These are phyloP conservation scores for Idaea straminata DNA, from an alignment of 2,888 invertebrate genomes.

Conservation along the genomic window DNA sequence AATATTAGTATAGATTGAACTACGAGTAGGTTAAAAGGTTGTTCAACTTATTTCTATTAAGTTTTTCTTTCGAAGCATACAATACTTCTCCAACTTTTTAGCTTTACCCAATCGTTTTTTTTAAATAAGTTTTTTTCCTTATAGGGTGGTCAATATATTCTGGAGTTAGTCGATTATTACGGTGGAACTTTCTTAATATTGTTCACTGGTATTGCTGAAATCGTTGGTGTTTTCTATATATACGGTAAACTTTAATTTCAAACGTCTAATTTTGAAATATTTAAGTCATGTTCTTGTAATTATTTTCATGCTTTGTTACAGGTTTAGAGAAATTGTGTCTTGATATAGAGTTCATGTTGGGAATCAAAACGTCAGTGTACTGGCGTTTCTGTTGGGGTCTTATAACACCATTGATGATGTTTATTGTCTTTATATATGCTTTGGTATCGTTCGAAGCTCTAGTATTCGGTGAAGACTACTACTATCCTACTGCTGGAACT, in stretches of 20 bases:
- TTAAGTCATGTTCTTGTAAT: background rate
- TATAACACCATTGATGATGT: background rate
- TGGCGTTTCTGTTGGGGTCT: slow-evolving; percentile 84
- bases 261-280: background rate
- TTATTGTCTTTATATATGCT: background rate
- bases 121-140: slow-evolving; percentile 31
- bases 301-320: slow-evolving; percentile 9
- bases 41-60: too few relatives aligned
- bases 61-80: too few relatives aligned
- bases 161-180: slow-evolving; percentile 86
- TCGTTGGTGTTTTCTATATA: slow-evolving; percentile 85
- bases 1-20: too few relatives aligned
- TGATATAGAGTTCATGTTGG: slow-evolving; percentile 87
- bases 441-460: background rate
- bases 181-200: slow-evolving; percentile 88
- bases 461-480: background rate
- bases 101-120: background rate
- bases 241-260: slow-evolving; percentile 77
- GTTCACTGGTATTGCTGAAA: slow-evolving; percentile 82
- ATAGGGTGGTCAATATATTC: slow-evolving; percentile 87
- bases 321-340: slow-evolving; percentile 24
- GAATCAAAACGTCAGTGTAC: slow-evolving; percentile 79
- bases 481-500: background rate
- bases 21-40: too few relatives aligned
- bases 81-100: too few relatives aligned